Base-by-base conservation (phyloP, 2,797 vertebrate species). In the Triplophysa bombifrons region DNA sequence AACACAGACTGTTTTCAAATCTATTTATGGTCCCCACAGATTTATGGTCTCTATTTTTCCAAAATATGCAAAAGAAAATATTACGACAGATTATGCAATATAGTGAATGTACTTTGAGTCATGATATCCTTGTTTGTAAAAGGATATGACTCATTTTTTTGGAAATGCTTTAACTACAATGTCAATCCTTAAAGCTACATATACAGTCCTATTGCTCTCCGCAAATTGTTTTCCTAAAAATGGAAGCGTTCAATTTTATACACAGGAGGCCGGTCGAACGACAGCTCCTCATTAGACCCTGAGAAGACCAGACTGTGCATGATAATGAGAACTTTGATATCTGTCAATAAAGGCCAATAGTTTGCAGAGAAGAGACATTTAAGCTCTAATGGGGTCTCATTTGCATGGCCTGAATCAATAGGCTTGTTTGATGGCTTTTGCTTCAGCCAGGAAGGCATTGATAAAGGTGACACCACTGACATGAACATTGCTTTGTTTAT, bases 401-500 rank as follows among this genome's bases (percentile, higher is more conserved):
- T 80, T 73, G 41, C 69, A 80, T 80, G 51, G 30, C 63, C 25
- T 65, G 51, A 73, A 80, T 80, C 70, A 19, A 80, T 80, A 66
- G 38, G 22, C 17, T 38, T 34, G 61, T 66, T 73, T 80, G 78
- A 80, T 48, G 51, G 61, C 48, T 80, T 79, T 80, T 6, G 34
- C 34, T 58, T 73, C 48, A 72, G 6, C 30, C 60, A 46, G 58
- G 76, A 78, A 72, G 4, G 22, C 66, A 80, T 60, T 73, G 78
- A 80, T 63, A 44, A 80, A 72, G 70, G 70, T 73, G 78, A 79
- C 76, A 70, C 61, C 9, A 14, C 20, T 79, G 77, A 80, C 70
- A 80, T 30, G 78, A 80, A 61, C 70, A 58, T 73, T 2, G 61
- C 78, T 73, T 80, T 67, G 78, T 80, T 80, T 80, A 80, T 80